Evolutionary conservation across 2,797 vertebrate genomes (phyloP), one percentile per base, ranked within the genome.

Genomic region (Phyllotis vaccarum): DNA sequence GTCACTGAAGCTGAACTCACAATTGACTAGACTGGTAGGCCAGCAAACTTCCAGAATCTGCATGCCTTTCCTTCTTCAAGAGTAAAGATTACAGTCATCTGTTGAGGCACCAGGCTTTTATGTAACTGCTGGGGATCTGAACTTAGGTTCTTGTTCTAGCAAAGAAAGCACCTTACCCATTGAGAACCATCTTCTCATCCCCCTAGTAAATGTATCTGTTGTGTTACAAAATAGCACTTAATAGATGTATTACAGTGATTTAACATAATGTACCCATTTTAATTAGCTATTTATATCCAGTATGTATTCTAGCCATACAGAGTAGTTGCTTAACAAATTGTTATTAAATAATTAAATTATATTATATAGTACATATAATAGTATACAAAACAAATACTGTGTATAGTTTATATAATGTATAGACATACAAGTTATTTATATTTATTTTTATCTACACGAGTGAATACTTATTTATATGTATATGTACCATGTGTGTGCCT

Each of bases 311-410:
- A 95, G 22, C 8, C 54, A 85, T 2, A 52, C 1, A 78, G 37
- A 81, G 9, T 80, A 10, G 37, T 76, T 93, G 17, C 43, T 86
- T 90, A 79, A 89, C 17, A 95, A 70, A 52, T 78, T 3, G 1
- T 68, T 93, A 54, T 93, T 90, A 93, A 93, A 82, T 81, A 92
- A 93, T 82, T 93, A 82, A 94, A 79, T 66, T 70, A 86, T 70
- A 68, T 46, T 24, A 24, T 72, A 14, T 64, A 64, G 11, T 31
- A 64, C 29, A 62, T 62, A 62, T 10, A 70, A 37, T 70, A 21
- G 0, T 37, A 70, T 37, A 70, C 37, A 31, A 16, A 16, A 34
- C 64, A 66, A 16, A 66, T 64, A 64, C 12, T 21, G 37, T 70
- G 16, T 70, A 37, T 37, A 19, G 1, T 34, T 14, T 66, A 66